Conservation (phyloP, 2,888 invertebrate genomes). For the Ganaspis brasiliensis region DNA sequence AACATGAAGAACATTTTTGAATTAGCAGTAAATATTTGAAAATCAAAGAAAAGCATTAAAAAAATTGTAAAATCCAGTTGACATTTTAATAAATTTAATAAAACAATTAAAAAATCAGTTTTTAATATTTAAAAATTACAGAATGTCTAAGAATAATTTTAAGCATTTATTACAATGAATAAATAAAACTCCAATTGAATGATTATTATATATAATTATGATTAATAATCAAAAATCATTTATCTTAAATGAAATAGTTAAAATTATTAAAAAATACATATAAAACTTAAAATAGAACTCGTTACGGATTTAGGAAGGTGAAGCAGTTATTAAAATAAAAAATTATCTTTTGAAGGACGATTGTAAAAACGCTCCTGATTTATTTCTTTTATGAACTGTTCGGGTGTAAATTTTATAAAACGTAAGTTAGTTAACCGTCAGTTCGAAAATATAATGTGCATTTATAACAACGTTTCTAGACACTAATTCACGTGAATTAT, state of each 20-base stretch:
- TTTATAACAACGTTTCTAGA: constrained; percentile 52
- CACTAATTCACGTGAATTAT: constrained; percentile 57
- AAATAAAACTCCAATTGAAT: too few species aligned
- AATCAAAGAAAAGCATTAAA: too few species aligned
- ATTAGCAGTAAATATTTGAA: too few species aligned
- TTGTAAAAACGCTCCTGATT: constrained; percentile 1
- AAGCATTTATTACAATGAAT: too few species aligned
- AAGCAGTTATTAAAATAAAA: not conserved
- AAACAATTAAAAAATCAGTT: too few species aligned
- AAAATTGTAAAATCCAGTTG: too few species aligned
- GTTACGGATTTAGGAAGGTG: constrained; percentile 13
- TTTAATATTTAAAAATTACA: too few species aligned
- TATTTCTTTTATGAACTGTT: not conserved
- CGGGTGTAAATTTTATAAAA: constrained; percentile 14
- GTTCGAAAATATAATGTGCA: constrained; percentile 53
- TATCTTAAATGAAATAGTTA: not conserved
- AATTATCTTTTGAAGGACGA: constrained; percentile 7
- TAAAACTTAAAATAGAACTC: not conserved
- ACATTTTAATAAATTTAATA: too few species aligned
- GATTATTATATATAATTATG: too few species aligned
- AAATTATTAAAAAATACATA: not conserved
- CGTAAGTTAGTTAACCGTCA: constrained; percentile 50
- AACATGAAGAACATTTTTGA: too few species aligned
- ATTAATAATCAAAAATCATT: too few species aligned
- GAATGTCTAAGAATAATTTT: too few species aligned